These are phyloP conservation scores for Sandelia bainsii DNA, from an alignment of 2,797 vertebrate species.

Conservation along the genomic window DNA sequence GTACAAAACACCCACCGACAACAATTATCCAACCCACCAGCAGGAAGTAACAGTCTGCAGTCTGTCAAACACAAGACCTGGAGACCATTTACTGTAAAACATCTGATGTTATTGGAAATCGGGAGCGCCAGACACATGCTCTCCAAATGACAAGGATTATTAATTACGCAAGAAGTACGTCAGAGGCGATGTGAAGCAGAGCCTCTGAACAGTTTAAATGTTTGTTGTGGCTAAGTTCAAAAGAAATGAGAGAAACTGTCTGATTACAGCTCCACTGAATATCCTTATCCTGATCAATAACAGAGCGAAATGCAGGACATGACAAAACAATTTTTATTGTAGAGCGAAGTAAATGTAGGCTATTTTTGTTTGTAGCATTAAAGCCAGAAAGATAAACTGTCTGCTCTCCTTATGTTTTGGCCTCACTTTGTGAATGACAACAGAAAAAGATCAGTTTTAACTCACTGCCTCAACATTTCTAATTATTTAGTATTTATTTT, in stretches of 20 bases:
- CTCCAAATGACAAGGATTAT: conserved; percentile 73
- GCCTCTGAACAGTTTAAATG: conserved; percentile 42
- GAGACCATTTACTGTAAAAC: conserved; percentile 71
- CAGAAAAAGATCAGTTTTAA: background rate
- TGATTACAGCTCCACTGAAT: conserved; percentile 33
- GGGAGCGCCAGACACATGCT: conserved; percentile 65
- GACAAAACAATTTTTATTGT: conserved; percentile 1
- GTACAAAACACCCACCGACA: conserved; percentile 75
- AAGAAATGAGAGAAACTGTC: conserved; percentile 52
- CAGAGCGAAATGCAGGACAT: conserved; percentile 22
- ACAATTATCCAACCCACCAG: conserved; percentile 73
- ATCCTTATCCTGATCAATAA: conserved; percentile 43
- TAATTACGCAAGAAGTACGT: conserved; percentile 65
- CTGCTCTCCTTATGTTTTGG: background rate
- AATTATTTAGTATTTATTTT: background rate
- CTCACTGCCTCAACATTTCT: background rate
- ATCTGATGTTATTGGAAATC: conserved; percentile 63
- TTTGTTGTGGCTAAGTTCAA: conserved; percentile 67
- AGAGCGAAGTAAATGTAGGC: background rate
- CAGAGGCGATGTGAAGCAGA: conserved; percentile 48
- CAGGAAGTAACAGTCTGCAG: conserved; percentile 76
- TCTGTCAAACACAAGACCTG: conserved; percentile 69
- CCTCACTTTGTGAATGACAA: background rate
- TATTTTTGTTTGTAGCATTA: conserved; percentile 2
- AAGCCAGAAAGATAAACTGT: background rate